These are phyloP conservation scores for Urocolius indicus DNA, from an alignment of 2,113 vertebrate genomes.

Conservation along the genomic window DNA sequence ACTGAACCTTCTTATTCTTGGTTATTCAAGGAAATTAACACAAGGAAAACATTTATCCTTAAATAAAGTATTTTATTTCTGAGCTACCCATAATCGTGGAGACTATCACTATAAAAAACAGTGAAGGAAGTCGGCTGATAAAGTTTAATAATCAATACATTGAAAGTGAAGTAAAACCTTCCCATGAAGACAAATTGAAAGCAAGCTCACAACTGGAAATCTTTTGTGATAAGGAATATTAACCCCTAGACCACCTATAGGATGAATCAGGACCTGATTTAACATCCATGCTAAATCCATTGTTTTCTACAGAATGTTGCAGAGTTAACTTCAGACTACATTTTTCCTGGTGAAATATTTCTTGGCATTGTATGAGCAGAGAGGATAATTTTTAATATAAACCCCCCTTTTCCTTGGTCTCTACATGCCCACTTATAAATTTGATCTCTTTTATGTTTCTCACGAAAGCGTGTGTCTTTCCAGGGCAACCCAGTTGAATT, in stretches of 20 bases:
- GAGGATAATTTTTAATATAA: not conserved
- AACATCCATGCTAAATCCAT: not conserved
- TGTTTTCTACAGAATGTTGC: not conserved
- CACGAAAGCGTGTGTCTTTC: not conserved
- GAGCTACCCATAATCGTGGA: not conserved
- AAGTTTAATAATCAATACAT: not conserved
- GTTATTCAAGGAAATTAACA: not conserved
- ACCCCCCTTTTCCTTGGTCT: not conserved
- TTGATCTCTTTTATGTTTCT: not conserved
- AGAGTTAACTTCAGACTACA: not conserved
- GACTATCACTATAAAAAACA: not conserved
- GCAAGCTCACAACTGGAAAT: not conserved
- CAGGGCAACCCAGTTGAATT: not conserved
- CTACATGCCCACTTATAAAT: conserved; percentile 3
- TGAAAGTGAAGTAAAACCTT: conserved; percentile 11
- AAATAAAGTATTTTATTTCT: not conserved
- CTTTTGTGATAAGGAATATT: not conserved
- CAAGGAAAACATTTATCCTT: not conserved
- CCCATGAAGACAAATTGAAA: not conserved
- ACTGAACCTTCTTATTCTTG: not conserved
- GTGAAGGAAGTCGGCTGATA: not conserved
- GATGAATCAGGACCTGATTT: not conserved
- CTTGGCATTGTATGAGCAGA: not conserved
- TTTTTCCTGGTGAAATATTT: not conserved
- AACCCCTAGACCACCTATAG: not conserved